A percentile compares a stretch with the other conserved stretches of the same genome.
These are phyloP conservation scores for Lithophane ornitopus DNA, from an alignment of 2,888 invertebrate genomes.

Conservation along the genomic window DNA sequence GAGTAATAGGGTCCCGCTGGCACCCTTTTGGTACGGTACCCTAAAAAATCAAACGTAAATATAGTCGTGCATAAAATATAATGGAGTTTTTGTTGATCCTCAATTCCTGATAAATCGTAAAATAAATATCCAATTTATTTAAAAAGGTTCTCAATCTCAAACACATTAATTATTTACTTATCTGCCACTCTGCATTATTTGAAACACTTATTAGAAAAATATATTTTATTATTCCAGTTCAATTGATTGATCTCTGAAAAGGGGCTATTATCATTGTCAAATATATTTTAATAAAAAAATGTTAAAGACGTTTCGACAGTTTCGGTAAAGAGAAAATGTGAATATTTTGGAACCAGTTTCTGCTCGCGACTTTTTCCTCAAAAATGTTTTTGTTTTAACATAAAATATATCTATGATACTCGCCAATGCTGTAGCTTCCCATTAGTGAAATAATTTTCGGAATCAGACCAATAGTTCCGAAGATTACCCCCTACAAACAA, in stretches of 20 bases:
- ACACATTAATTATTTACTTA: slow-evolving; percentile 5
- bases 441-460: too few species aligned
- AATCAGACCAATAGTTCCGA: too few species aligned
- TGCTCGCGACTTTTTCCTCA: too few species aligned
- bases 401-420: too few species aligned
- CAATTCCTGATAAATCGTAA: not conserved
- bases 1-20: too few species aligned
- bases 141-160: slow-evolving; percentile 5
- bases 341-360: not conserved
- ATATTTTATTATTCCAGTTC: not conserved
- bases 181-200: not conserved
- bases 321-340: not conserved
- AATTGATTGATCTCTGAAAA: not conserved
- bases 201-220: not conserved
- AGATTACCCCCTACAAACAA: too few species aligned
- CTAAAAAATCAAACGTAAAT: not conserved
- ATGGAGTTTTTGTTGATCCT: not conserved
- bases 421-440: too few species aligned
- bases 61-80: not conserved
- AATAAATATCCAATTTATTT: not conserved
- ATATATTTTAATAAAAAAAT: not conserved
- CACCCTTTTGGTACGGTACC: too few species aligned
- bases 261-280: not conserved
- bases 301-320: not conserved
- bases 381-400: too few species aligned